Evolutionary conservation across 2,888 invertebrate genomes (phyloP).

Genomic region (Anaspis maculata): DNA sequence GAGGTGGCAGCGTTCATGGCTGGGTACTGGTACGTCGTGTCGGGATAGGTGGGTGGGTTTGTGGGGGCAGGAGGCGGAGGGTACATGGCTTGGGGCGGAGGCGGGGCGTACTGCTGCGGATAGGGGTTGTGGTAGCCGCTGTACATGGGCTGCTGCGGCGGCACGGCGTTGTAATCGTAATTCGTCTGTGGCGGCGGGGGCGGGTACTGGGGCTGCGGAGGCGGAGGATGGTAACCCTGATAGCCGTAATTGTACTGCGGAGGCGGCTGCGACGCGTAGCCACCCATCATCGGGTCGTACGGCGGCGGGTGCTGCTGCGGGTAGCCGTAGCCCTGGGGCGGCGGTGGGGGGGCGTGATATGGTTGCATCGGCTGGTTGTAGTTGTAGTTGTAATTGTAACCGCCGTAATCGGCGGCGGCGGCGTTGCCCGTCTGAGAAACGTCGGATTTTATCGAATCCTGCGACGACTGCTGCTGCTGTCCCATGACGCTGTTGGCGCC

Average conservation of each 20-base stretch:
- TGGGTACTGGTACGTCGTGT: conserved; percentile 30
- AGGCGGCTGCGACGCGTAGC: conserved; percentile 27
- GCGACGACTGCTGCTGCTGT: too few species aligned
- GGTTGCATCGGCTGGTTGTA: conserved; percentile 27
- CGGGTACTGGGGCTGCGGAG: conserved; percentile 30
- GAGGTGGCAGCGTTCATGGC: conserved; percentile 19
- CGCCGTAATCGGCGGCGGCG: conserved; percentile 4
- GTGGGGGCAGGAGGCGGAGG: conserved; percentile 23
- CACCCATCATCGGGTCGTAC: conserved; percentile 35
- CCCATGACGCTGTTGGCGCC: too few species aligned
- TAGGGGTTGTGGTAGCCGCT: conserved; percentile 28
- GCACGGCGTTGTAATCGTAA: conserved; percentile 20
- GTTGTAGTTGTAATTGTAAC: conserved; percentile 20
- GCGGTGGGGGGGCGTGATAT: conserved; percentile 20
- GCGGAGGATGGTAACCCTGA: conserved; percentile 31
- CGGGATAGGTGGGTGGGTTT: conserved; percentile 24
- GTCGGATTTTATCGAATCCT: too few species aligned
- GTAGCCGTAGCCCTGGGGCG: conserved; percentile 31
- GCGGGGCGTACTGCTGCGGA: conserved; percentile 31
- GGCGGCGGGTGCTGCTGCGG: conserved; percentile 33
- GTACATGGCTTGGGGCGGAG: conserved; percentile 30
- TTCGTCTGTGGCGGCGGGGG: conserved; percentile 22
- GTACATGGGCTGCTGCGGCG: conserved; percentile 28
- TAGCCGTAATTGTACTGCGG: conserved; percentile 30
- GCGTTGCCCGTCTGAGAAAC: too few species aligned